These are phyloP conservation scores for Spialia ferax DNA, from an alignment of 2,888 invertebrate genomes.

Conservation along the genomic window DNA sequence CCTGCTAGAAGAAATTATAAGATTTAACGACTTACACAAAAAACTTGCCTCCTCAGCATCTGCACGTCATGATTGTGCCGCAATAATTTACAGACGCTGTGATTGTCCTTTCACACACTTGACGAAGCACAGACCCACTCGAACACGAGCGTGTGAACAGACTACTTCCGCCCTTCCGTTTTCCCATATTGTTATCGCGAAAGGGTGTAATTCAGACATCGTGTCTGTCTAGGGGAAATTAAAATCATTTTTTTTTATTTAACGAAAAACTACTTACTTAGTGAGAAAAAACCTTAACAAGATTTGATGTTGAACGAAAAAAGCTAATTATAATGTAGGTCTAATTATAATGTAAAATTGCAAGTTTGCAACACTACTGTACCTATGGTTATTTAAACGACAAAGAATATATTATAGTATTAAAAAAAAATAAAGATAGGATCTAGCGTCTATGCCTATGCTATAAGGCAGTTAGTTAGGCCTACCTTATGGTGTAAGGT, in stretches of 20 bases:
- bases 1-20: too few species aligned
- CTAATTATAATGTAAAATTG: too few species aligned
- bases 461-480: too few species aligned
- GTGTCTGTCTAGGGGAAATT: constrained; percentile 36
- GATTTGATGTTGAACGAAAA: neutral
- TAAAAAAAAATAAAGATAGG: too few species aligned
- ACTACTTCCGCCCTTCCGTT: constrained; percentile 39
- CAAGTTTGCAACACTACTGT: too few species aligned
- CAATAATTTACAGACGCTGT: constrained; percentile 28
- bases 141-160: constrained; percentile 38
- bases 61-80: constrained; percentile 8
- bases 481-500: too few species aligned
- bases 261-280: neutral
- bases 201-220: constrained; percentile 34
- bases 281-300: neutral
- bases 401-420: too few species aligned
- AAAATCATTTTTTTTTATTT: constrained; percentile 23
- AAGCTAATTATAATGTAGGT: neutral
- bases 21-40: too few species aligned
- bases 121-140: constrained; percentile 30
- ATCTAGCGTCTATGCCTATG: too few species aligned
- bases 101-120: constrained; percentile 27
- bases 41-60: too few species aligned
- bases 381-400: too few species aligned
- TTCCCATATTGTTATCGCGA: constrained; percentile 37